Conservation (phyloP, 2,113 vertebrate species). For the Mixornis gularis region DNA sequence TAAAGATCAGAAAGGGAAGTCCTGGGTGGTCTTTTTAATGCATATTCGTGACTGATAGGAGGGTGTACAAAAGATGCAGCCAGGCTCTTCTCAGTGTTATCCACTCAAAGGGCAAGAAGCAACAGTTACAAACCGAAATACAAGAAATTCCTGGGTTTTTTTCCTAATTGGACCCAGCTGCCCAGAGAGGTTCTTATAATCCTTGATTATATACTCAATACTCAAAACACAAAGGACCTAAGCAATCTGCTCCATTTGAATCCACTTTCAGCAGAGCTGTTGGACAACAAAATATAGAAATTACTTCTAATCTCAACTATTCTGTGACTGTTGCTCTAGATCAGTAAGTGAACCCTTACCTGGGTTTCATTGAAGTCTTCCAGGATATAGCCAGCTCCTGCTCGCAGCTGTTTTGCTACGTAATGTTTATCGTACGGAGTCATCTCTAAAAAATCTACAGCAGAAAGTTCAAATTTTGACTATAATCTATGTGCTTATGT, state of each 20-base stretch:
- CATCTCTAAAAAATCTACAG: slow-evolving; percentile 81
- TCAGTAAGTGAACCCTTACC: slow-evolving; percentile 63
- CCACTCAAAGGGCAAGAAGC: background rate
- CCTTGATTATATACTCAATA: background rate
- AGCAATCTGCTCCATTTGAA: background rate
- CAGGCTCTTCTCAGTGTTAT: background rate
- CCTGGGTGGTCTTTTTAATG: background rate
- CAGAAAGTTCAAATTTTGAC: background rate
- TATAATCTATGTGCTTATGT: background rate
- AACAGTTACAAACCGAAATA: background rate
- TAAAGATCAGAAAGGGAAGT: background rate
- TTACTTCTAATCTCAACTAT: background rate
- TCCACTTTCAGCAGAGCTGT: background rate
- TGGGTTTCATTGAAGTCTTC: slow-evolving; percentile 94
- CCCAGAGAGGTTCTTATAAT: background rate
- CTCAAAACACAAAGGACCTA: background rate
- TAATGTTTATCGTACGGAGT: slow-evolving; percentile 87
- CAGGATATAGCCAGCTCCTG: slow-evolving; percentile 90
- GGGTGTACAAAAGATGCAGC: background rate
- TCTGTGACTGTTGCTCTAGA: background rate
- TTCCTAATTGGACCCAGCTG: background rate
- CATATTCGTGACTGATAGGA: background rate
- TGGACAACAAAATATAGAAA: background rate
- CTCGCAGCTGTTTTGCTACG: slow-evolving; percentile 84
- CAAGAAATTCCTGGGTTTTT: background rate